Base-by-base conservation (phyloP, 2,888 invertebrate genomes). In the Mimas tiliae region DNA sequence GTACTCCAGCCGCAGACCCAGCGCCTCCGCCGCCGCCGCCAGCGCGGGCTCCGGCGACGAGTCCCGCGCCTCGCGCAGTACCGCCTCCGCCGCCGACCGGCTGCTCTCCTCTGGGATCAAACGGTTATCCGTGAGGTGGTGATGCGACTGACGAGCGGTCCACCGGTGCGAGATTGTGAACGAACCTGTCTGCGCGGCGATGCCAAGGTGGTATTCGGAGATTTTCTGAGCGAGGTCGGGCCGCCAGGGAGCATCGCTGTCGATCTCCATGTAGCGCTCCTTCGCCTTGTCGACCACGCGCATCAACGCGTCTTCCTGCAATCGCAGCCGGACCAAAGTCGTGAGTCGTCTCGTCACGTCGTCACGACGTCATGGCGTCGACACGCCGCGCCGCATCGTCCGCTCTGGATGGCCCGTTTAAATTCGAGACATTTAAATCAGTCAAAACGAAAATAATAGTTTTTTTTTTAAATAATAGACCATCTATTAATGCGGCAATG, bases 301-400 rank as follows among this genome's bases (percentile, higher is more conserved):
- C 51, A 73, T 80, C 72, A 90, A 74, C 11, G 91, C 91, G 50
- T 87, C 89, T 68, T 86, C 86, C 90, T 91, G 83, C 66, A 64
- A 68, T 53, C n/a, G 12, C 58, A 58, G 38, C 12, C 11, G 11
- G 14, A 42, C 11, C 19, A 45, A 6, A 21, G n/a, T 53, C 42
- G 58, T 58, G 38, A 58, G 58, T 19, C 52, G 52, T 12, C 7
- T 12, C 12, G 52, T 52, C 51, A 34, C n/a, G n/a, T n/a, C n/a
- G n/a, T n/a, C n/a, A n/a, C n/a, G n/a, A n/a, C n/a, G n/a, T n/a
- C n/a, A n/a, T n/a, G 16, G 1, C 48, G 16, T 42, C 42, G 42
- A 11, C 9, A 48, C 48, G 16, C 6, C 16, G 6, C 16, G 42
- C 19, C 58, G 42, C 58, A 38, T 19, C 58, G 58, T 19, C 42